Evolutionary conservation across 1,140 invertebrate genomes (phyloP).

Genomic region (Formica exsecta): DNA sequence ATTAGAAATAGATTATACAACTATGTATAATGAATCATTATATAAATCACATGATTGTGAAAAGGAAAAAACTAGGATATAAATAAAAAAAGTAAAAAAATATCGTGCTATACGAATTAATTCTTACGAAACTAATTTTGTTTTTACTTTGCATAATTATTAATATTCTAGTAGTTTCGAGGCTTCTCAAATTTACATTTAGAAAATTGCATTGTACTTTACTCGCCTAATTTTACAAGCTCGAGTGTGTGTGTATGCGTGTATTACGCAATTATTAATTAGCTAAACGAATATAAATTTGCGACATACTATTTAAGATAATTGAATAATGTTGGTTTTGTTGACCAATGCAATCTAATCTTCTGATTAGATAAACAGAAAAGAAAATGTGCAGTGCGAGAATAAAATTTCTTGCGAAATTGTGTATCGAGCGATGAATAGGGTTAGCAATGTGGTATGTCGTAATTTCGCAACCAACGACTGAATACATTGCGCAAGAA

Average conservation of each 20-base stretch:
- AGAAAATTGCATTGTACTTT: background rate
- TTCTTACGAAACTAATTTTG: no score
- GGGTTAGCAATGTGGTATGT: slow-evolving; percentile 29
- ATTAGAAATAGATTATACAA: background rate
- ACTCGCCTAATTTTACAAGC: background rate
- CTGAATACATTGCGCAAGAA: slow-evolving; percentile 51
- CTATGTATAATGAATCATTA: background rate
- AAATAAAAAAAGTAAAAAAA: no score
- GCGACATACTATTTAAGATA: background rate
- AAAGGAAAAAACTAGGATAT: background rate
- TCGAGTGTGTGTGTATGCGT: background rate
- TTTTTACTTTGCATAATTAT: no score
- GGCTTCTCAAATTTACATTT: no score
- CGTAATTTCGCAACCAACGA: slow-evolving; percentile 29
- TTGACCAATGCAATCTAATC: slow-evolving; percentile 17
- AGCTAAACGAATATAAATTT: background rate
- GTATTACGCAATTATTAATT: background rate
- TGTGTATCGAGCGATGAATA: slow-evolving; percentile 44
- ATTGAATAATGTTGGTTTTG: background rate
- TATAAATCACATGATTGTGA: background rate
- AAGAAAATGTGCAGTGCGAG: slow-evolving; percentile 11
- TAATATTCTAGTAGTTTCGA: no score
- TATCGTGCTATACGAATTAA: no score
- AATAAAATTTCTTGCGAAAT: slow-evolving; percentile 19
- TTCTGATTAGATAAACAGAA: slow-evolving; percentile 16